A percentile compares a stretch with the other conserved stretches of the same genome.
These are phyloP conservation scores for Aquatica leii DNA, from an alignment of 2,888 invertebrate genomes.

Conservation along the genomic window DNA sequence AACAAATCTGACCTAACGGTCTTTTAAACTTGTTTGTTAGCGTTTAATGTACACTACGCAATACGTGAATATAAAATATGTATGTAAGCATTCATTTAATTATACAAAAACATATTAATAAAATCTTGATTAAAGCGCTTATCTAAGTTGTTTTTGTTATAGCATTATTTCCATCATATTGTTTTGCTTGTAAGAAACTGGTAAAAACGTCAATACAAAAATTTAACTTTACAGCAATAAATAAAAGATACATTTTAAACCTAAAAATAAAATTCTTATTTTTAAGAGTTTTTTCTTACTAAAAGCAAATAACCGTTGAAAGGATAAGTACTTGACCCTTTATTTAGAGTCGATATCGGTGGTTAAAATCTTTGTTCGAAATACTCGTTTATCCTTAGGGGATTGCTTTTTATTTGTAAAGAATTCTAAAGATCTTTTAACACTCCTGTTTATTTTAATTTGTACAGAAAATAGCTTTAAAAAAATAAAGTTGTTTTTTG, in stretches of 20 bases:
- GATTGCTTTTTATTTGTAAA: slow-evolving; percentile 6
- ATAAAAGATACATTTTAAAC: neutral
- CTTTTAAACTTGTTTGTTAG: too few species aligned
- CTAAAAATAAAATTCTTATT: slow-evolving; percentile 2
- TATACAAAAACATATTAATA: too few species aligned
- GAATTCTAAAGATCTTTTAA: slow-evolving; percentile 3
- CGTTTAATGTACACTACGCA: too few species aligned
- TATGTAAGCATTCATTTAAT: too few species aligned
- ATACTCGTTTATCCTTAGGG: slow-evolving; percentile 12
- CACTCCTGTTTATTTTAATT: slow-evolving; percentile 10
- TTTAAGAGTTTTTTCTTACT: slow-evolving; percentile 6
- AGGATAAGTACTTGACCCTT: slow-evolving; percentile 8
- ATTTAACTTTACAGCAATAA: neutral
- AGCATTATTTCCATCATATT: too few species aligned
- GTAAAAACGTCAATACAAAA: too few species aligned
- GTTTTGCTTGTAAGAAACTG: too few species aligned
- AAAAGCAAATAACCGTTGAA: slow-evolving; percentile 11
- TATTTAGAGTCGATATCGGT: slow-evolving; percentile 13
- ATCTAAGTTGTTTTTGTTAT: too few species aligned
- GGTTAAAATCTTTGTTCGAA: slow-evolving; percentile 13
- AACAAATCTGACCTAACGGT: too few species aligned
- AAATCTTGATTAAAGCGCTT: too few species aligned
- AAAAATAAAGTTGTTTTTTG: neutral
- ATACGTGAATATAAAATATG: too few species aligned
- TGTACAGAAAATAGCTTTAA: slow-evolving; percentile 5